Conservation (phyloP, 2,797 vertebrate species). For the Rhinella marina region DNA sequence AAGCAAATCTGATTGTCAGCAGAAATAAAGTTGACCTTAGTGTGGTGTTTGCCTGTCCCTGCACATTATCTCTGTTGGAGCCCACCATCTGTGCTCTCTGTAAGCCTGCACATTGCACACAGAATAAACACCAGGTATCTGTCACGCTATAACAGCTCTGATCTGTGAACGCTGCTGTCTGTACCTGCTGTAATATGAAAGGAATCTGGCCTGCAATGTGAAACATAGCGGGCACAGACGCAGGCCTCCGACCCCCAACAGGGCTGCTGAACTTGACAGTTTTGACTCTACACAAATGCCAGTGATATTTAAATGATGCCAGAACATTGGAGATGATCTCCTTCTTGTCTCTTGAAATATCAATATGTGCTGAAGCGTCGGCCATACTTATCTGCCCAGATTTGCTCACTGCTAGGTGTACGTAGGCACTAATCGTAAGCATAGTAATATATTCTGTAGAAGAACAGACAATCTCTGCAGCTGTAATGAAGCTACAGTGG, state of each 20-base stretch:
- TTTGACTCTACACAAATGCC: conserved; percentile 1
- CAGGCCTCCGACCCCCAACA: not conserved
- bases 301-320: not conserved
- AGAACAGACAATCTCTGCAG: no score
- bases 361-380: not conserved
- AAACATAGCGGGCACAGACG: not conserved
- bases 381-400: not conserved
- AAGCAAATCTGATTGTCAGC: not conserved
- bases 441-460: no score
- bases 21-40: conserved; percentile 3
- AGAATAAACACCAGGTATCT: conserved; percentile 20
- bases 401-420: not conserved
- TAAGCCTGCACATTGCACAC: not conserved
- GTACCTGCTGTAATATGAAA: not conserved
- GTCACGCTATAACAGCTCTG: conserved; percentile 6
- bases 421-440: not conserved
- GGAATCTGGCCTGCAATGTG: not conserved
- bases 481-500: no score
- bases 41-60: conserved; percentile 20
- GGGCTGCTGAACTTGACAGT: not conserved
- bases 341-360: not conserved
- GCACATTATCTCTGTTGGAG: conserved; percentile 6
- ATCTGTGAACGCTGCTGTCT: not conserved
- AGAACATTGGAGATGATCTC: not conserved
- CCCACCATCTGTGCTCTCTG: conserved; percentile 12